Conservation (phyloP, 1,140 invertebrate species). For the Euwallacea fornicatus region DNA sequence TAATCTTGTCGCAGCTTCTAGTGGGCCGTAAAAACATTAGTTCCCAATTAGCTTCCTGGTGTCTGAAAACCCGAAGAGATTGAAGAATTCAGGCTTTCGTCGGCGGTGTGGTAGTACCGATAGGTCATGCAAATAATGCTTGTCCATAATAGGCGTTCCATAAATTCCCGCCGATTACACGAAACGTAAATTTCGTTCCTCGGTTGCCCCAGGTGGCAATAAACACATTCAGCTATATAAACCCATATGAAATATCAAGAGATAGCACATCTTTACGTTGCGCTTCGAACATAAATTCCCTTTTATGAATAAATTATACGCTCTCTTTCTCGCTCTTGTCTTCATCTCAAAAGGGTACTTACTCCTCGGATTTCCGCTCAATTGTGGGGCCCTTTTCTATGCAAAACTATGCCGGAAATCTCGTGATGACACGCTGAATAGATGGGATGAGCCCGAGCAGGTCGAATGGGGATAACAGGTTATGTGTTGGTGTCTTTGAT, state of each 20-base stretch:
- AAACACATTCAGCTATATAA: slow-evolving; percentile 34
- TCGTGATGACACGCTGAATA: slow-evolving; percentile 16
- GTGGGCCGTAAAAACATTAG: no score
- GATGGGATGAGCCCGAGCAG: slow-evolving; percentile 25
- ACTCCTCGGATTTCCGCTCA: background rate
- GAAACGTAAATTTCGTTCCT: slow-evolving; percentile 29
- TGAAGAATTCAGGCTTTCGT: no score
- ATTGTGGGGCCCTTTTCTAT: slow-evolving; percentile 16
- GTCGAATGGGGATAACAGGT: slow-evolving; percentile 27
- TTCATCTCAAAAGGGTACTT: background rate
- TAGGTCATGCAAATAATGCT: slow-evolving; percentile 21
- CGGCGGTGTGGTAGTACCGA: no score
- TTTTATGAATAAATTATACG: slow-evolving; percentile 38
- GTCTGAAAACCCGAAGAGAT: no score
- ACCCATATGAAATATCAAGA: slow-evolving; percentile 37
- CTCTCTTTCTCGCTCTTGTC: no score
- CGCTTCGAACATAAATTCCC: slow-evolving; percentile 33
- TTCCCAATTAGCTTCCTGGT: no score
- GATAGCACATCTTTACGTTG: slow-evolving; percentile 35
- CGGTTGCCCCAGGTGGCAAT: slow-evolving; percentile 32
- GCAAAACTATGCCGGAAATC: slow-evolving; percentile 32
- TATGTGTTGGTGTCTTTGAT: slow-evolving; percentile 33
- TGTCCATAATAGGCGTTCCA: slow-evolving; percentile 26
- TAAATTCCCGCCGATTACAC: slow-evolving; percentile 33
- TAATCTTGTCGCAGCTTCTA: no score